Evolutionary conservation across 2,797 vertebrate genomes (phyloP).

Genomic region (Sebastes diploproa): DNA sequence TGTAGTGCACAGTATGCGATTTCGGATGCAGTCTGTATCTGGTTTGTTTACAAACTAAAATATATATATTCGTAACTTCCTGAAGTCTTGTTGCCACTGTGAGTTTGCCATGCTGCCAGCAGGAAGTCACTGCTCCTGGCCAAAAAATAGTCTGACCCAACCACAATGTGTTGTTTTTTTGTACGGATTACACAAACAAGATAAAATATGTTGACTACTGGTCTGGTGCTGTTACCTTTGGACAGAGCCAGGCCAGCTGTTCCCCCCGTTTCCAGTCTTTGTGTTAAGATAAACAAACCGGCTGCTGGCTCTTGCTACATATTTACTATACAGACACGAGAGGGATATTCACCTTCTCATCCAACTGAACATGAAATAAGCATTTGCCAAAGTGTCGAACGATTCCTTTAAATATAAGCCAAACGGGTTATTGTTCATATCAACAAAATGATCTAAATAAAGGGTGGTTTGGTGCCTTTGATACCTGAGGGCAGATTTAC

Average conservation of each 20-base stretch:
- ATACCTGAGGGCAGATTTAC: slow-evolving; percentile 76
- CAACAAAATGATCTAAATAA: slow-evolving; percentile 20
- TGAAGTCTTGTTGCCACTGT: not conserved
- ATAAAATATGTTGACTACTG: not conserved
- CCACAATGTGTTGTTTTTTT: not conserved
- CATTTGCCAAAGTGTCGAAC: not conserved
- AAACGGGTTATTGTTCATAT: slow-evolving; percentile 1
- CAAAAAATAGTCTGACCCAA: not conserved
- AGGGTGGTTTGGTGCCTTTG: slow-evolving; percentile 45
- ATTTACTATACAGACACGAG: not conserved
- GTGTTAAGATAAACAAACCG: not conserved
- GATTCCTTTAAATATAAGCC: not conserved
- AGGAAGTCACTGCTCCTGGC: not conserved
- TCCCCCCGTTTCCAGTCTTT: not conserved
- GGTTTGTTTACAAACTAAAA: no score
- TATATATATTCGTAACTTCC: not conserved
- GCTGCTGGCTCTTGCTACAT: not conserved
- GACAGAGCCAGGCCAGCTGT: not conserved
- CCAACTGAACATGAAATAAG: not conserved
- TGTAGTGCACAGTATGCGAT: no score
- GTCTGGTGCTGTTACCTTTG: not conserved
- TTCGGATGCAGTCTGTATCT: no score
- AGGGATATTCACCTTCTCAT: not conserved
- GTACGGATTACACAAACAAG: not conserved
- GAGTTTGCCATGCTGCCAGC: not conserved